Percentiles rank a stretch among this genome's conserved stretches.
These are phyloP conservation scores for Aphelenchoides bicaudatus DNA, from an alignment of 2,888 invertebrate genomes.

Conservation along the genomic window DNA sequence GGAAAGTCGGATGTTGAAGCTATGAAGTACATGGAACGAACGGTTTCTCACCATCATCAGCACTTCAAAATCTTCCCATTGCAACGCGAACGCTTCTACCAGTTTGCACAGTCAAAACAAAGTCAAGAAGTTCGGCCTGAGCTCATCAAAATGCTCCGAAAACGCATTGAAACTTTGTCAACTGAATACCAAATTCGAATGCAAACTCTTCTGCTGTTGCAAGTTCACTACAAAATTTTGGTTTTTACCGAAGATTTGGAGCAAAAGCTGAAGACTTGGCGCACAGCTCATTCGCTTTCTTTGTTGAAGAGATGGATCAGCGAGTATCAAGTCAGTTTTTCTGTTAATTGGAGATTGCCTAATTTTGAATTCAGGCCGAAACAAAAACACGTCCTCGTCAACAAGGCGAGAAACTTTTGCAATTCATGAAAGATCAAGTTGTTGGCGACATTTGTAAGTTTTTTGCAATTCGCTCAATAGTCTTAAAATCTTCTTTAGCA, in stretches of 20 bases:
- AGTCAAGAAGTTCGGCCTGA: slow-evolving; percentile 42
- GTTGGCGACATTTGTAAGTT: slow-evolving; percentile 4
- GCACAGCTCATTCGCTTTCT: slow-evolving; percentile 42
- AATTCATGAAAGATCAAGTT: slow-evolving; percentile 8
- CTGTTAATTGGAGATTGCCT: background rate
- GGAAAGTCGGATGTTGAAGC: slow-evolving; percentile 7
- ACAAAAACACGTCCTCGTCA: slow-evolving; percentile 12
- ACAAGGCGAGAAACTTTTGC: slow-evolving; percentile 17
- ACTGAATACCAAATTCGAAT: slow-evolving; percentile 45
- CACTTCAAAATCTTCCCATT: slow-evolving; percentile 21
- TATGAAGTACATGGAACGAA: slow-evolving; percentile 22
- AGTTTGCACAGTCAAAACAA: slow-evolving; percentile 27
- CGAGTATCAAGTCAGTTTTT: slow-evolving; percentile 29
- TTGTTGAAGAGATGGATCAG: slow-evolving; percentile 48
- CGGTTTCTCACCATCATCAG: slow-evolving; percentile 12
- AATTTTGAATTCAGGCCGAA: slow-evolving; percentile 13
- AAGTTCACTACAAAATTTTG: slow-evolving; percentile 46
- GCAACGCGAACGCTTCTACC: slow-evolving; percentile 21
- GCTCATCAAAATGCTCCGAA: slow-evolving; percentile 45
- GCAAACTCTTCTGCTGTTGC: slow-evolving; percentile 42
- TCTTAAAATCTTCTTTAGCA: slow-evolving; percentile 3
- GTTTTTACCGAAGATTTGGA: slow-evolving; percentile 48
- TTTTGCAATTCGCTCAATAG: background rate
- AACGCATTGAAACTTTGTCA: slow-evolving; percentile 41
- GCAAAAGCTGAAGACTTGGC: slow-evolving; percentile 42